A percentile compares a stretch with the other conserved stretches of the same genome.
These are phyloP conservation scores for Palaemon carinicauda DNA, from an alignment of 1,140 invertebrate genomes.

Conservation along the genomic window DNA sequence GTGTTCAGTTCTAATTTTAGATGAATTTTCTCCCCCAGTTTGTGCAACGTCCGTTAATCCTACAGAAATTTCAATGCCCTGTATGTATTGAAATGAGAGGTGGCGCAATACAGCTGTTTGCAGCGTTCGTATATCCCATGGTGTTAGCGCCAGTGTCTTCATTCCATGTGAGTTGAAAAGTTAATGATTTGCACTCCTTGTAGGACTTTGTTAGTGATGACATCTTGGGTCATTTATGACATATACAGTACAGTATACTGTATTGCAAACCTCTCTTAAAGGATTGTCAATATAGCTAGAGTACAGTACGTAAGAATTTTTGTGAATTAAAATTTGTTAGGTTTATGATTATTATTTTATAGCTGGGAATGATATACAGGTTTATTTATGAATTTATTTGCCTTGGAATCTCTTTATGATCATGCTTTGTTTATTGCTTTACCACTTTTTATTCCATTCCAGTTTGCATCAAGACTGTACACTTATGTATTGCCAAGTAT, in stretches of 20 bases:
- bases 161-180: slow-evolving; percentile 6
- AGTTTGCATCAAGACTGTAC: background rate
- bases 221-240: background rate
- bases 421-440: background rate
- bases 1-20: background rate
- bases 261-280: too few relatives aligned
- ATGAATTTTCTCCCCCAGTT: slow-evolving; percentile 1
- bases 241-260: background rate
- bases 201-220: background rate
- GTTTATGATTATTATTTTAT: too few relatives aligned
- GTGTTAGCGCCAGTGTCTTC: background rate
- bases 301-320: too few relatives aligned
- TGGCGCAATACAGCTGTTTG: slow-evolving; percentile 19
- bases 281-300: too few relatives aligned
- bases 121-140: slow-evolving; percentile 23
- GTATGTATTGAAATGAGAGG: slow-evolving; percentile 21
- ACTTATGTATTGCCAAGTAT: background rate
- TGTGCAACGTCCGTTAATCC: slow-evolving; percentile 13
- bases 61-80: slow-evolving; percentile 24
- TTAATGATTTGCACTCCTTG: background rate
- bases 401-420: background rate
- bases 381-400: background rate
- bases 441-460: background rate
- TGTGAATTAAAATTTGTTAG: too few relatives aligned
- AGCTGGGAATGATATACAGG: background rate